phyloP scores from a whole-genome alignment of 2,888 invertebrate genomes.

The Criorhina ranunculi region DNA sequence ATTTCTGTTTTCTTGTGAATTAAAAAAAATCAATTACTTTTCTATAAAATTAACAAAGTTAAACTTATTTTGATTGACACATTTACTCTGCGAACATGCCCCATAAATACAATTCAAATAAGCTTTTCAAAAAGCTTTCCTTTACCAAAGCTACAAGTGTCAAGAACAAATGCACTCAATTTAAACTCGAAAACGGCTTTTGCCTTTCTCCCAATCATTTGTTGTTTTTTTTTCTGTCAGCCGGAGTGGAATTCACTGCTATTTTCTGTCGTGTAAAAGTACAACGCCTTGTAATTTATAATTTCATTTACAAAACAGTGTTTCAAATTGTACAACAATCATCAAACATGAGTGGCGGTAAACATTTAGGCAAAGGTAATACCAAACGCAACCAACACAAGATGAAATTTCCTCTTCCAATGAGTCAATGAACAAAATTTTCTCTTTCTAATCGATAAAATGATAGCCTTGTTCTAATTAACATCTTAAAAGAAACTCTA shows the following conservation, averaged over 20 bases:
- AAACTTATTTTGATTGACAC: no score
- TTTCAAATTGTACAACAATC: background rate
- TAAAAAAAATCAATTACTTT: no score
- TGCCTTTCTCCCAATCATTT: background rate
- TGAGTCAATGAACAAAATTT: background rate
- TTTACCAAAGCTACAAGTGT: constrained; percentile 37
- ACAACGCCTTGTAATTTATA: constrained; percentile 23
- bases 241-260: constrained; percentile 5
- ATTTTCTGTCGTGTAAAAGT: background rate
- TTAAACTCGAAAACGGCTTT: constrained; percentile 3
- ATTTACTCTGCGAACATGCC: constrained; percentile 21
- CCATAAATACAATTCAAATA: background rate
- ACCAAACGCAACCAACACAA: background rate
- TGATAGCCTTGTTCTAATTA: constrained; percentile 1
- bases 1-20: no score
- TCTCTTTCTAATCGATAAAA: constrained; percentile 43
- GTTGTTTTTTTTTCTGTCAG: constrained; percentile 39
- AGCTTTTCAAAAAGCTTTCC: constrained; percentile 19
- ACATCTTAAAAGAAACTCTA: background rate
- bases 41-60: no score
- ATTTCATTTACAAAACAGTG: background rate
- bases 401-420: background rate
- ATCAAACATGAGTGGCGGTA: constrained; percentile 72
- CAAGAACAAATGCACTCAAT: constrained; percentile 26
- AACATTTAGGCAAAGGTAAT: constrained; percentile 76